Evolutionary conservation across 2,888 invertebrate genomes (phyloP).

Genomic region (Mesoligia furuncula): DNA sequence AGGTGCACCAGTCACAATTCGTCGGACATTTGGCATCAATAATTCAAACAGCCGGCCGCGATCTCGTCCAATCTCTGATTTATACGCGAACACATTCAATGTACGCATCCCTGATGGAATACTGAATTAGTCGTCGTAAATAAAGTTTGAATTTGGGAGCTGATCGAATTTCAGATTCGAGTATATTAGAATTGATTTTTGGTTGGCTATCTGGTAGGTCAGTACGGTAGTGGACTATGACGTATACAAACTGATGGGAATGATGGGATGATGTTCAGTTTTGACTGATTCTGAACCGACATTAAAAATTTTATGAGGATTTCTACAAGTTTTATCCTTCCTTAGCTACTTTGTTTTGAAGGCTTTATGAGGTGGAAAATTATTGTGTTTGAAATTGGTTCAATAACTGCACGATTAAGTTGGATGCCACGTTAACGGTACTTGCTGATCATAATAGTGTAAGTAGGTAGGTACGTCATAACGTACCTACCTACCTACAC

Average conservation of each 20-base stretch:
- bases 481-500: no score
- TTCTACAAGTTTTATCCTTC: neutral
- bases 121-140: constrained; percentile 60
- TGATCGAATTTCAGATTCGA: constrained; percentile 50
- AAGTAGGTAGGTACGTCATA: neutral
- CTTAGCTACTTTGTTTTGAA: neutral
- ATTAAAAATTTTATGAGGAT: neutral
- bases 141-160: constrained; percentile 56
- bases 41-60: constrained; percentile 63
- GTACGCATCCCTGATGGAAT: constrained; percentile 61
- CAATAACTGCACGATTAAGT: neutral
- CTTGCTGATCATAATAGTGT: neutral
- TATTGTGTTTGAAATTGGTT: neutral
- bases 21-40: constrained; percentile 68
- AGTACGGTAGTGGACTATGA: neutral
- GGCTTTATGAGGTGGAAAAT: neutral
- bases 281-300: neutral
- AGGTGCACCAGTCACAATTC: constrained; percentile 68
- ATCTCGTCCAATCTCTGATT: constrained; percentile 67
- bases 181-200: constrained; percentile 44
- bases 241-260: neutral
- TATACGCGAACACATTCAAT: constrained; percentile 62
- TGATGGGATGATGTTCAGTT: neutral
- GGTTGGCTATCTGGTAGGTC: neutral
- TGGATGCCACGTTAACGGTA: neutral